phyloP scores from a whole-genome alignment of 2,113 vertebrate species.

The Hypomesus transpacificus region DNA sequence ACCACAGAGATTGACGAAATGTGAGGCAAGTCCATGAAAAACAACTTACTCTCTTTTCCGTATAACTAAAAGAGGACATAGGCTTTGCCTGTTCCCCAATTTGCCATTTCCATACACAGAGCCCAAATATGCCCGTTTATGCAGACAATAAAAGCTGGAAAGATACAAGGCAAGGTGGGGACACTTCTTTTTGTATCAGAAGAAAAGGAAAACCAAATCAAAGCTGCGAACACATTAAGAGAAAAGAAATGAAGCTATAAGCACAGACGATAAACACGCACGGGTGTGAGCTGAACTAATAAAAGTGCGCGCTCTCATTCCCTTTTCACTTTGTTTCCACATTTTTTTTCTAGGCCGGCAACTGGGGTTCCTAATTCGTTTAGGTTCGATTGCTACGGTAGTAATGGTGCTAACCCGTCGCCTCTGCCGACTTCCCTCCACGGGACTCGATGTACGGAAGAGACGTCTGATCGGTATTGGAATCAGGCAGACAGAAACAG shows the following conservation, averaged over 20 bases:
- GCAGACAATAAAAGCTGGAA: constrained; percentile 15
- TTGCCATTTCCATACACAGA: constrained; percentile 65
- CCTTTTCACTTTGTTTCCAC: constrained; percentile 62
- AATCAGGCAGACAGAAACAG: constrained; percentile 13
- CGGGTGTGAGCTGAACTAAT: constrained; percentile 72
- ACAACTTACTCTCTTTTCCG: constrained; percentile 57
- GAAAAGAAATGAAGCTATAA: constrained; percentile 67
- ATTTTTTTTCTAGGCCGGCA: constrained; percentile 51
- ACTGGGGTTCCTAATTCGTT: constrained; percentile 71
- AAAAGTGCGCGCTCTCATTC: constrained; percentile 68
- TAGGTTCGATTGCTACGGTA: constrained; percentile 71
- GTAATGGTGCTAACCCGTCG: constrained; percentile 73
- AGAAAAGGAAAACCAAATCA: constrained; percentile 52
- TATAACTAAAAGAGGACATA: constrained; percentile 27
- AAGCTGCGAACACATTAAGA: constrained; percentile 66
- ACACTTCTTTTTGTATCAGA: background rate
- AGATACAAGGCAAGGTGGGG: constrained; percentile 28
- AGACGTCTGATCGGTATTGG: constrained; percentile 35
- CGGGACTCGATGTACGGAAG: constrained; percentile 53
- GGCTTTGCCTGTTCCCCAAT: constrained; percentile 44
- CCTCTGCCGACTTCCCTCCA: constrained; percentile 60
- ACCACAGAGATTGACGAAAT: constrained; percentile 74
- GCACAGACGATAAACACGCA: constrained; percentile 65
- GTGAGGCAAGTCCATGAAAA: constrained; percentile 67
- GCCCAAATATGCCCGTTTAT: constrained; percentile 8